A percentile compares a stretch with the other conserved stretches of the same genome.
Evolutionary conservation across 2,797 vertebrate genomes (phyloP).

Genomic region (Anas flavirostris): DNA sequence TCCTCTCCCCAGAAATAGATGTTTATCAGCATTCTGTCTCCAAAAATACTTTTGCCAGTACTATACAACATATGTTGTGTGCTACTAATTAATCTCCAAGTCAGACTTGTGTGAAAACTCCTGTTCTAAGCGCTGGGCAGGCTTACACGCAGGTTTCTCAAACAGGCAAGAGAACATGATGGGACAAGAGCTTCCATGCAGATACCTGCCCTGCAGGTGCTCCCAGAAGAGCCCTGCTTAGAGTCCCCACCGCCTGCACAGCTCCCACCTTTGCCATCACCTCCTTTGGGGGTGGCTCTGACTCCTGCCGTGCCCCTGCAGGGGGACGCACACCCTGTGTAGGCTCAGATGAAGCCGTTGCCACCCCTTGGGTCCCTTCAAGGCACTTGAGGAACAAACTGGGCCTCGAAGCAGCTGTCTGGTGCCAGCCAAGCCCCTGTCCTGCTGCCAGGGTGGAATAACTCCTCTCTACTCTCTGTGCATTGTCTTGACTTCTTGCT

Average conservation of each 20-base stretch:
- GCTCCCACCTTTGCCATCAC: neutral
- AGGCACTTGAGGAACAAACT: neutral
- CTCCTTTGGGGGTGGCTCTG: neutral
- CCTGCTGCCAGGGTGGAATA: neutral
- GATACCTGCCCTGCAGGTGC: neutral
- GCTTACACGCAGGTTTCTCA: neutral
- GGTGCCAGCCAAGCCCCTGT: neutral
- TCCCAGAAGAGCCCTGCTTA: neutral
- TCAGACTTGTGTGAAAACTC: neutral
- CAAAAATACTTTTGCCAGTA: neutral
- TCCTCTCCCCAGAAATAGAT: neutral
- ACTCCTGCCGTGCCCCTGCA: neutral
- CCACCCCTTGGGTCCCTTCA: neutral
- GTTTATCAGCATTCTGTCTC: neutral
- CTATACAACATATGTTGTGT: neutral
- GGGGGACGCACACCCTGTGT: neutral
- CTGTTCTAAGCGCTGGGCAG: neutral
- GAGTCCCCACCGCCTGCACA: accelerated
- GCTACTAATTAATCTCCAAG: neutral
- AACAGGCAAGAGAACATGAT: neutral
- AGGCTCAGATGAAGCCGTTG: neutral
- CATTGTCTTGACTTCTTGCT: neutral
- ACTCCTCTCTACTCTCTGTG: neutral
- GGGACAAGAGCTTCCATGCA: neutral
- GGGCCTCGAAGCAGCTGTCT: neutral